Conservation (phyloP, 2,888 invertebrate species). For the Cactoblastis cactorum region DNA sequence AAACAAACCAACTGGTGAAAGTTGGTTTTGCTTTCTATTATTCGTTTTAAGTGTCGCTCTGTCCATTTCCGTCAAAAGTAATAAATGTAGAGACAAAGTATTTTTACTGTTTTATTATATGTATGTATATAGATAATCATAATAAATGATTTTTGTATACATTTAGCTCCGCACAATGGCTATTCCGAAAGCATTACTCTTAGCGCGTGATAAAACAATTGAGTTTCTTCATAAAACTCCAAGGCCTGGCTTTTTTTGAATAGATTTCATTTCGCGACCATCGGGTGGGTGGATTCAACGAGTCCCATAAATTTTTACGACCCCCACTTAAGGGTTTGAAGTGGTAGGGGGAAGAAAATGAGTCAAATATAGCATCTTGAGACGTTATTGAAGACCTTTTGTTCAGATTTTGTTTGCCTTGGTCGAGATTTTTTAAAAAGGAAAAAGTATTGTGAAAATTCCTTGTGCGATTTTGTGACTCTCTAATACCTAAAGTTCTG, state of each 20-base stretch:
- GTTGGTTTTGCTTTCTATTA: too few species aligned
- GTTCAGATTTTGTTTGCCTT: neutral
- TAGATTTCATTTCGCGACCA: neutral
- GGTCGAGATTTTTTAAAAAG: neutral
- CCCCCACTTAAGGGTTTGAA: slow-evolving; percentile 7
- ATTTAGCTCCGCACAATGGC: too few species aligned
- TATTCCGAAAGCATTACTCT: neutral
- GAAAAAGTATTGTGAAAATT: too few species aligned
- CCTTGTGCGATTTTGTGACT: too few species aligned
- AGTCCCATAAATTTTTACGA: slow-evolving; percentile 5
- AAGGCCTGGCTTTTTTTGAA: neutral
- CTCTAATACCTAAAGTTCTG: too few species aligned
- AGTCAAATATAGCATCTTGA: slow-evolving; percentile 3
- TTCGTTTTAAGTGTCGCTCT: too few species aligned
- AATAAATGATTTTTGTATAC: too few species aligned
- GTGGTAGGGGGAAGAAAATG: neutral
- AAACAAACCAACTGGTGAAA: too few species aligned
- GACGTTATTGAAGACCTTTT: neutral
- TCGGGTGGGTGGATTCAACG: slow-evolving; percentile 1
- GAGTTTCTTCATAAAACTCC: neutral
- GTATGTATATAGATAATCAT: too few species aligned
- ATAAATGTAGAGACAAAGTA: too few species aligned
- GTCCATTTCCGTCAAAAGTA: too few species aligned
- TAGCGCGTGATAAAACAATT: neutral
- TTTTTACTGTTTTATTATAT: too few species aligned